Conservation (phyloP, 2,888 invertebrate genomes). For the Heliconius cydno region DNA sequence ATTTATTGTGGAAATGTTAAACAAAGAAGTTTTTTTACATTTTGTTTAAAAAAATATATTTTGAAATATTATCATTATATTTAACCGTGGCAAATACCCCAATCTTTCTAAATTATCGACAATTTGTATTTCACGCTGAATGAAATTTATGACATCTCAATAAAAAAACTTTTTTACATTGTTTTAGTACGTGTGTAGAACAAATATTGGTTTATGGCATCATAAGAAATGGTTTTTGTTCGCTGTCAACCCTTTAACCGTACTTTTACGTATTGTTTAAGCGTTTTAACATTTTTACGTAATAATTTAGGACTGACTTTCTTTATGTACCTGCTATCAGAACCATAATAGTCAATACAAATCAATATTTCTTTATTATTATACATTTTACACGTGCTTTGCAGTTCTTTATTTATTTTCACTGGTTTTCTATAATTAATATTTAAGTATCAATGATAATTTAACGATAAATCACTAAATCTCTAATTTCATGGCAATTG, state of each 20-base stretch:
- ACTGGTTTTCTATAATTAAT: too few species aligned
- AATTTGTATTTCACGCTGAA: background rate
- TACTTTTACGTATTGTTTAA: conserved; percentile 32
- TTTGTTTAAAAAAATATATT: background rate
- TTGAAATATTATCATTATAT: background rate
- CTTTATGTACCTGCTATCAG: background rate
- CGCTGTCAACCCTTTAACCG: conserved; percentile 32
- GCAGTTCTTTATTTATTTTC: background rate
- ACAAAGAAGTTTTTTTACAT: background rate
- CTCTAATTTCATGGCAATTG: background rate
- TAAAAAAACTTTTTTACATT: conserved; percentile 25
- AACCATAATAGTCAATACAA: background rate
- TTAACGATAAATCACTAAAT: background rate
- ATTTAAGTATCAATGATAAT: too few species aligned
- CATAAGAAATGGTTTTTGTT: conserved; percentile 17
- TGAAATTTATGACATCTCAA: conserved; percentile 19
- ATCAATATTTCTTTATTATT: background rate
- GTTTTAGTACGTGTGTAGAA: conserved; percentile 8
- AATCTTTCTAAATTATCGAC: conserved; percentile 8
- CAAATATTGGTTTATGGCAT: conserved; percentile 9
- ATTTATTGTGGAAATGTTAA: background rate
- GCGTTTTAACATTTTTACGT: conserved; percentile 27
- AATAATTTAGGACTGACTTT: conserved; percentile 13
- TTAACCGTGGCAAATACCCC: background rate
- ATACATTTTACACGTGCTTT: background rate